These are phyloP conservation scores for Opisthocomus hoazin DNA, from an alignment of 2,113 vertebrate genomes.

Conservation along the genomic window DNA sequence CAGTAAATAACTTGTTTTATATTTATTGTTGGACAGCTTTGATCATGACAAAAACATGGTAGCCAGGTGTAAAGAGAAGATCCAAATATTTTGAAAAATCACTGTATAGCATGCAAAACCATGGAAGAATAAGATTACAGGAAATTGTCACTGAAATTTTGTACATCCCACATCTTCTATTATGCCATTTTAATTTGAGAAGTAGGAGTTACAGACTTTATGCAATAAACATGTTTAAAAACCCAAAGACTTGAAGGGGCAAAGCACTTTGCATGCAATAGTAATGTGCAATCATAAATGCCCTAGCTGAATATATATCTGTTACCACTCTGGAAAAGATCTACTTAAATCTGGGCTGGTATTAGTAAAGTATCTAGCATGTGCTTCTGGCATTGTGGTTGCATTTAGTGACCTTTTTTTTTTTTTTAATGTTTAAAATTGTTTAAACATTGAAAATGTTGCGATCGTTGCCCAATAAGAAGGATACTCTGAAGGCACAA, in stretches of 20 bases:
- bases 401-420: background rate
- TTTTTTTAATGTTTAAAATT: background rate
- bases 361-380: background rate
- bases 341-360: background rate
- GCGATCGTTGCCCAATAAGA: background rate
- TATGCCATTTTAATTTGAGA: background rate
- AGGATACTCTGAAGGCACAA: background rate
- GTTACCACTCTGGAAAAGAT: background rate
- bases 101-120: background rate
- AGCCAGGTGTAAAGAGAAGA: background rate
- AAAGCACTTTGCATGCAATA: background rate
- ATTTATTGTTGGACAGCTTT: background rate
- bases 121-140: background rate
- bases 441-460: background rate
- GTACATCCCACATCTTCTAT: background rate
- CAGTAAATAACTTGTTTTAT: background rate
- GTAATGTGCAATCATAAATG: background rate
- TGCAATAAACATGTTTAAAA: background rate
- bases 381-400: background rate
- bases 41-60: background rate
- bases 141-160: background rate
- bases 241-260: background rate
- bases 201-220: background rate
- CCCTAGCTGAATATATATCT: background rate
- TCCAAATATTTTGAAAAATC: background rate